phyloP scores from a whole-genome alignment of 1,140 invertebrate genomes.

The Ceratosolen fusciceps region DNA sequence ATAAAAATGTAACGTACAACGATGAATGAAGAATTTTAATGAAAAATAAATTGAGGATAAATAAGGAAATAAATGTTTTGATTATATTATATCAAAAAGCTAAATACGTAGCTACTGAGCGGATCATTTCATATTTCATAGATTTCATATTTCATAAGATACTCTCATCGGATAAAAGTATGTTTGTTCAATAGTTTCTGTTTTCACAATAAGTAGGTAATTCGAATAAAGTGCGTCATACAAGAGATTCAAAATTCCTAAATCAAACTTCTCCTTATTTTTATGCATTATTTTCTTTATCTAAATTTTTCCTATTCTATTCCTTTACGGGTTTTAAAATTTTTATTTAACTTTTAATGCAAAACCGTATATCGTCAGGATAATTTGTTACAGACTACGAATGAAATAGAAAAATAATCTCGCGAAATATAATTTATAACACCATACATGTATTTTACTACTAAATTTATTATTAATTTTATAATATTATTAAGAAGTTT shows the following conservation, averaged over 20 bases:
- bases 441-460: no score
- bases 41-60: neutral
- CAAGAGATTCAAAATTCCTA: constrained; percentile 22
- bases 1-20: no score
- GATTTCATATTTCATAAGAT: neutral
- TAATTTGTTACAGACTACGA: no score
- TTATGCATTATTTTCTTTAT: neutral
- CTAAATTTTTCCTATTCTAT: no score
- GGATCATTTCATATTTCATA: neutral
- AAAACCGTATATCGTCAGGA: no score
- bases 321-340: no score
- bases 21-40: neutral
- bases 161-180: neutral
- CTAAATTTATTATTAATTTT: no score
- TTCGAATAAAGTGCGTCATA: constrained; percentile 38
- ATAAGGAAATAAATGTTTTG: neutral
- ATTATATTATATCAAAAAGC: neutral
- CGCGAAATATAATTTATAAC: no score
- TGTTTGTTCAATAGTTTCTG: neutral
- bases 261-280: neutral
- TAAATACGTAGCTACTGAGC: neutral
- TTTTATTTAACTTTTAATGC: no score
- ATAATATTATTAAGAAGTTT: no score
- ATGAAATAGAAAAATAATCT: no score
- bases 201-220: constrained; percentile 36